Base-by-base conservation (phyloP, 2,888 invertebrate genomes). In the Dorcus hopei region DNA sequence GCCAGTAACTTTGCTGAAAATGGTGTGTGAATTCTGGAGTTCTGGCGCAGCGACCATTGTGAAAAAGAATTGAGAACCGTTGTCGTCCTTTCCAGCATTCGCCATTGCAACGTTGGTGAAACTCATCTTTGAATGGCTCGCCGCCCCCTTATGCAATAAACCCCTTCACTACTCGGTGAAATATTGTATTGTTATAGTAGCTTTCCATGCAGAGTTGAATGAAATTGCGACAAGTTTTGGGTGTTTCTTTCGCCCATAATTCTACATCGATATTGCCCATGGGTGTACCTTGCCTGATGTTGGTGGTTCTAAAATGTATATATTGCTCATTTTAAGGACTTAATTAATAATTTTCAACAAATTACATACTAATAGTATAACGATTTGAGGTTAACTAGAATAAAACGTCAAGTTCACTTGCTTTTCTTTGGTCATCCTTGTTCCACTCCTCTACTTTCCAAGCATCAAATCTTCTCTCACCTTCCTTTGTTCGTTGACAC, bases 101-200 rank as follows among this genome's bases (percentile, higher is more conserved):
- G 98, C 98, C 91, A 96, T 96, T 1, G 94, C 98, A 39, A 99
- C 99, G 85, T 1, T 95, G 91, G 76, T 99, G 98, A 74, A 98
- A 93, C 80, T 99, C 99, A 81, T 89, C 88, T 81, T 96, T 97
- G 74, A 99, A 99, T 2, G 97, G 87, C 55, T 85, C 85, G 2
- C 93, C 99, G 1, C 99, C 99, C 3, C 98, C 87, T 80, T 99
- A 98, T 0, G 90, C 95, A 69, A 99, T 97, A 70, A 98, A 99
- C 2, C 88, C 93, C 71, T 92, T 93, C 0, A 98, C 91, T 9
- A 99, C 86, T 65, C 98, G 82, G 77, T 99, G 98, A 74, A 99
- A 99, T 72, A 93, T 89, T 38, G 91, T 91, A 14, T 87, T 87
- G 79, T 96, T 86, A 74, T 97, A 98, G 79, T 96, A 97, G 3